Evolutionary conservation across 1,140 invertebrate species (phyloP), one percentile per base, ranked within the genome.

Genomic region (Liolophura sinensis): DNA sequence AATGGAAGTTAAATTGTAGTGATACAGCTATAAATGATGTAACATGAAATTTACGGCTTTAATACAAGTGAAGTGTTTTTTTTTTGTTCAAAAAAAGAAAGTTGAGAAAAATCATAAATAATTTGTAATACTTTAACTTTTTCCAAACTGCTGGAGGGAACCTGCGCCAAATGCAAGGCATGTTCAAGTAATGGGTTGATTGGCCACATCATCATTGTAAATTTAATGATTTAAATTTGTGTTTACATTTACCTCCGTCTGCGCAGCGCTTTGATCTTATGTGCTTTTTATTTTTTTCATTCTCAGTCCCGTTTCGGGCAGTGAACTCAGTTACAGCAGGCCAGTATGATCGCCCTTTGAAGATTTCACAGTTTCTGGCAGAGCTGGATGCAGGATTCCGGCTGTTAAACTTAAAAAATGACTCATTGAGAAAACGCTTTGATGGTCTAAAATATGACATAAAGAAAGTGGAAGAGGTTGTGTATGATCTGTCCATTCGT

Each of bases 401-500:
- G 73, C 84, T 97, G 46, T 81, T 97, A 18, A 96, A 95, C 81
- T 86, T 97, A 22, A 97, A 97, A 82, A 97, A 97, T 85, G 94
- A 97, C 79, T 87, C 88, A 25, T 84, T 97, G 18, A 86, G 95
- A 40, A 96, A 95, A 80, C 87, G 91, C 61, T 97, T 93, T 80
- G 95, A 97, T 85, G 91, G 88, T 1, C 84, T 97, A 0, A 97
- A 97, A 76, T 97, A 97, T 77, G 93, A 96, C 76, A 89, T 96
- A 4, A 96, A 96, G 82, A 97, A 96, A 84, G 92, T 96, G 40
- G 95, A 97, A 79, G 94, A 97, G 85, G 92, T 97, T 3, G 93
- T 97, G 12, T 97, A 96, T 78, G 95, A 97, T 81, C 85, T 97
- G 6, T 92, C 91, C 67, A 94, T 97, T 70, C 87, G 94, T 60